Evolutionary conservation across 2,888 invertebrate species (phyloP).

Genomic region (Idaea dimidiata): DNA sequence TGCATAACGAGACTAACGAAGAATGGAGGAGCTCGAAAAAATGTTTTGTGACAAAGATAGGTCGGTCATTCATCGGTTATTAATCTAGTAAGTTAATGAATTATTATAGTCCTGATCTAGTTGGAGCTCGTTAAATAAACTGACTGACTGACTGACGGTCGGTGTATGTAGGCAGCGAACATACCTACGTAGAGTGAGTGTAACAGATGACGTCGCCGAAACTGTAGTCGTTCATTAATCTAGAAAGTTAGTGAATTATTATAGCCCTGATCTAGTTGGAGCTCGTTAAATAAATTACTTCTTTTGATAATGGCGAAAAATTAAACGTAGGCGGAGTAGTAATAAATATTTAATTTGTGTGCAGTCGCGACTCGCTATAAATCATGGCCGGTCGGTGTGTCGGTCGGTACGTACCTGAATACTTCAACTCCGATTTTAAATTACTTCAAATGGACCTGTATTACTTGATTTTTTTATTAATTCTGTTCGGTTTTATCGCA

Average conservation of each 20-base stretch:
- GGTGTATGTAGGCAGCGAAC: background rate
- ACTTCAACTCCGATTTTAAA: background rate
- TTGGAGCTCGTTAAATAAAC: constrained; percentile 38
- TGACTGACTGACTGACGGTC: too few relatives aligned
- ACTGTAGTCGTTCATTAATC: constrained; percentile 27
- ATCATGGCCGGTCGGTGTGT: constrained; percentile 6
- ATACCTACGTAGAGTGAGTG: background rate
- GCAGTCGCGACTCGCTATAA: constrained; percentile 29
- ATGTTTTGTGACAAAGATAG: too few relatives aligned
- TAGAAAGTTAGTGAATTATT: constrained; percentile 37
- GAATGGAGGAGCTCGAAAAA: too few relatives aligned
- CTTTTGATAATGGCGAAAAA: constrained; percentile 21
- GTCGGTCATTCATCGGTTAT: constrained; percentile 16
- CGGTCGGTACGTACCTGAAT: background rate
- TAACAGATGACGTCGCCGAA: background rate
- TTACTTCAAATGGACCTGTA: background rate
- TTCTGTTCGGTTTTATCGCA: constrained; percentile 1
- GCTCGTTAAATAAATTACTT: constrained; percentile 34
- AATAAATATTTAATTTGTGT: constrained; percentile 28
- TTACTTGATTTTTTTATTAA: background rate
- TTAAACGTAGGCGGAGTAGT: constrained; percentile 19
- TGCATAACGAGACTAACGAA: too few relatives aligned
- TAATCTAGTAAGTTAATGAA: constrained; percentile 40
- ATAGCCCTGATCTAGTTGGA: constrained; percentile 42
- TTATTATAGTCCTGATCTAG: constrained; percentile 40